Base-by-base conservation (phyloP, 2,888 invertebrate genomes). In the Antheraea assamensis region DNA sequence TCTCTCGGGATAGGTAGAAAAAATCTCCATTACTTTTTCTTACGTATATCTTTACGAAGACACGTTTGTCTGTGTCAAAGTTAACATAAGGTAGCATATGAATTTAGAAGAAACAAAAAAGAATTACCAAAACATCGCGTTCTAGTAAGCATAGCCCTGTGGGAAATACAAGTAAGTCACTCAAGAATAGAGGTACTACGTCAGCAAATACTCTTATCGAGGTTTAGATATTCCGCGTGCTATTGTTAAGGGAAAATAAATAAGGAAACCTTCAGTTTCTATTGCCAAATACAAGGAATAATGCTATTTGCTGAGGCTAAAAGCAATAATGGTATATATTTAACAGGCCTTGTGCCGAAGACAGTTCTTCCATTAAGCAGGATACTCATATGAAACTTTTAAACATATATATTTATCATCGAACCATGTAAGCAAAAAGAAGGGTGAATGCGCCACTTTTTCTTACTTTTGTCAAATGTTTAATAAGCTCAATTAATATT, bases 1-100 rank as follows among this genome's bases (percentile, higher is more conserved):
- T 68, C 68, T 68, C 68, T 31, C 68, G 68, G 68, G 68, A 35
- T 35, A 68, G 35, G 68, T n/a, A 35, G 64, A 66, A 68, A 68
- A 64, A 68, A 68, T 68, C 31, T 68, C 31, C 35, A 68, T 68
- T 68, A 35, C 68, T 68, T 35, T 27, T 68, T 66, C 64, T 35
- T 68, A 68, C 68, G 21, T n/a, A 35, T 68, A n/a, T 68, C 21
- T 68, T n/a, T n/a, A 31, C 66, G 24, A n/a, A n/a, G 10, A n/a
- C 21, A 10, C 35, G 13, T 68, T 68, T 35, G 3, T 66, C 31
- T 19, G 31, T 31, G 66, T 66, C 66, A 66, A 31, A 24, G n/a
- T 58, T 55, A 55, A 21, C n/a, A 55, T 58, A 58, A 52, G 52
- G 52, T 52, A 52, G 21, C 21, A 21, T 7, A n/a, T 52, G 52